Percentiles rank a stretch among this genome's conserved stretches.
phyloP scores from a whole-genome alignment of 2,113 vertebrate genomes.

The Grus americana region DNA sequence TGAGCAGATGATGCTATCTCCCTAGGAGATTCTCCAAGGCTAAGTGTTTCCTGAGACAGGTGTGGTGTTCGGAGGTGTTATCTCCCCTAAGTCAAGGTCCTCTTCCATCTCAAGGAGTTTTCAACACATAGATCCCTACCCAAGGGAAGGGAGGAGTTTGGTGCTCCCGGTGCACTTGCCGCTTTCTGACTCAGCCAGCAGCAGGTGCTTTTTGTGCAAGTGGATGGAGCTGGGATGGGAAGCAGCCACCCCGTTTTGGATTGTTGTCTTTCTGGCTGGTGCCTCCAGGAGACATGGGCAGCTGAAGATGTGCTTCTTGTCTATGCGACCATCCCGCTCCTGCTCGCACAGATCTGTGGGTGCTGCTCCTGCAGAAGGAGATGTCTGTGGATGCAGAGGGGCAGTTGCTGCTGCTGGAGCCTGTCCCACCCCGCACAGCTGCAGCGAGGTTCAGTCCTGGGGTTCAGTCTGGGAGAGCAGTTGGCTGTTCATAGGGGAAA shows the following conservation, averaged over 20 bases:
- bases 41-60: neutral
- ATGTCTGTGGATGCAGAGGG: neutral
- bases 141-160: neutral
- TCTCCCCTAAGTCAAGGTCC: neutral
- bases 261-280: neutral
- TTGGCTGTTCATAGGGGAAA: neutral
- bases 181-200: neutral
- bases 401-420: neutral
- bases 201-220: neutral
- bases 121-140: neutral
- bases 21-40: neutral
- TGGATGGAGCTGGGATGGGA: neutral
- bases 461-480: neutral
- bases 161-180: neutral
- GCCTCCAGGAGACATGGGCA: neutral
- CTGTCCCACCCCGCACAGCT: neutral
- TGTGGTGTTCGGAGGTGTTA: neutral
- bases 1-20: neutral
- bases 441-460: neutral
- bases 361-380: neutral
- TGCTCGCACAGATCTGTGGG: neutral
- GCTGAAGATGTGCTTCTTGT: neutral
- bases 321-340: neutral
- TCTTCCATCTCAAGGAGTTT: neutral
- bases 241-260: neutral